Evolutionary conservation across 2,113 vertebrate species (phyloP).

Genomic region (Syrrhaptes paradoxus): DNA sequence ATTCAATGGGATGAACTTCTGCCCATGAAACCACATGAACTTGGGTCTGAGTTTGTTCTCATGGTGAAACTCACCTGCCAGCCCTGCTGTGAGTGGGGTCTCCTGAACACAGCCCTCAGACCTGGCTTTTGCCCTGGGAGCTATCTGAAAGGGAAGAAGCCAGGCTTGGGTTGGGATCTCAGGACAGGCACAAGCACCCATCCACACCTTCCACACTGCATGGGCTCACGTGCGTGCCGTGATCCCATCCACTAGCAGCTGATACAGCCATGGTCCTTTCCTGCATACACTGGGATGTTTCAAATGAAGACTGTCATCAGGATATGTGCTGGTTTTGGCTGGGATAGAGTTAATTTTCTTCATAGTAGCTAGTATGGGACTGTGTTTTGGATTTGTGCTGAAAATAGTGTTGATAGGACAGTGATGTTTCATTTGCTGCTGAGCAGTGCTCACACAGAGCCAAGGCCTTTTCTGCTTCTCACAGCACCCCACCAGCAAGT

Average conservation of each 20-base stretch:
- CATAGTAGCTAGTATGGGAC: too few species aligned
- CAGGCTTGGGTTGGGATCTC: not conserved
- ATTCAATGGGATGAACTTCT: not conserved
- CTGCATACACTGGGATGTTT: not conserved
- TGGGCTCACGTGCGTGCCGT: not conserved
- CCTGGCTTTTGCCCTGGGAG: not conserved
- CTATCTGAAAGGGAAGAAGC: not conserved
- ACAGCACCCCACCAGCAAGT: too few species aligned
- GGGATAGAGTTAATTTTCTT: too few species aligned
- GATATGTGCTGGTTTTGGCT: too few species aligned
- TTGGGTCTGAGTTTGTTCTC: not conserved
- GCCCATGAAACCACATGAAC: not conserved
- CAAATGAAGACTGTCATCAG: not conserved
- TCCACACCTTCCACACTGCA: not conserved
- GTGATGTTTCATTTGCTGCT: too few species aligned
- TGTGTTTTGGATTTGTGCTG: too few species aligned
- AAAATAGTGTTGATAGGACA: too few species aligned
- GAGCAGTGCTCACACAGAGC: too few species aligned
- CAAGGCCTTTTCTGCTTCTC: too few species aligned
- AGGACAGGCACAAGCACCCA: not conserved
- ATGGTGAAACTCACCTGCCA: not conserved
- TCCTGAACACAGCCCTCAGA: not conserved
- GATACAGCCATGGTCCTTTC: not conserved
- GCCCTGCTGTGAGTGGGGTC: accelerated
- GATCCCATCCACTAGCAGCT: not conserved